Evolutionary conservation across 2,113 vertebrate species (phyloP), one percentile per base, ranked within the genome.

Genomic region (Epinephelus cyanopodus): DNA sequence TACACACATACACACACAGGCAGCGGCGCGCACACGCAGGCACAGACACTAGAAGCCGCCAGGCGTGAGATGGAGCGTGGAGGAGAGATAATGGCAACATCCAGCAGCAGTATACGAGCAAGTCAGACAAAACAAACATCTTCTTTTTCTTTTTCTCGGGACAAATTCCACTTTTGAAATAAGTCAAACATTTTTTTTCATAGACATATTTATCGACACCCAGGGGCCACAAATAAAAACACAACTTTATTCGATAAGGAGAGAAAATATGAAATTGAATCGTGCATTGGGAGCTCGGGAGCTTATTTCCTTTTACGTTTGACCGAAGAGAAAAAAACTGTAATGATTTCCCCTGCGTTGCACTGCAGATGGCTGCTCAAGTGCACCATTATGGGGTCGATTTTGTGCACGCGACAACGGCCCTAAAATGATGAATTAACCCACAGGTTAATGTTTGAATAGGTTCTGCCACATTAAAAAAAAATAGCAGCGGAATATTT

Each of bases 31-130:
- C 25, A 18, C 45, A 60, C 75, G 12, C 70, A 61, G 74, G 19
- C 68, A 82, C 72, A 88, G 62, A 90, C 88, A 87, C 57, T 56
- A 61, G 74, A 73, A 85, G 89, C 90, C 83, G 82, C 88, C 88
- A 80, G 84, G 91, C 89, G 82, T 84, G 93, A 92, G 94, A 94
- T 94, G 93, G 85, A 93, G 92, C 94, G 83, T 93, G 89, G 84
- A 89, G 81, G 83, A 77, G 86, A 94, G 92, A 95, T 94, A 94
- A 94, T 95, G 88, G 90, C 81, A 92, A 92, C 92, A 94, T 87
- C 82, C 88, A 91, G 84, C 79, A 87, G 73, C 63, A 86, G 81
- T 42, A 65, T 33, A 72, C 56, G 54, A 87, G 76, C 82, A 86
- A 74, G 73, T 79, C 82, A 86, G 37, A 88, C 86, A 82, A 83